Evolutionary conservation across 2,888 invertebrate species (phyloP).

Genomic region (Gerris lacustris): DNA sequence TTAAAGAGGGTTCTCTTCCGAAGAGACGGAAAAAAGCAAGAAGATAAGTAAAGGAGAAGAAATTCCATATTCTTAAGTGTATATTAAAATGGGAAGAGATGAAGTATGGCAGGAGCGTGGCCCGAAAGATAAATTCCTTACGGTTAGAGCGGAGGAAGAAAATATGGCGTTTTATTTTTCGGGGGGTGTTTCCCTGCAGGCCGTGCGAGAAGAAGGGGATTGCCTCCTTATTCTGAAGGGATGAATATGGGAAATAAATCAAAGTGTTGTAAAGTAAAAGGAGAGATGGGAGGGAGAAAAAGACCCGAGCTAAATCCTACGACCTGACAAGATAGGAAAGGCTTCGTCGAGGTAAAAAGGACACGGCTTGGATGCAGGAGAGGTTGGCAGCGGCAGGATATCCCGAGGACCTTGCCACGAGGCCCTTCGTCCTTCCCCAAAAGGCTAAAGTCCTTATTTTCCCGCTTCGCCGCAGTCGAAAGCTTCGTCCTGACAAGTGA

Average conservation of each 20-base stretch:
- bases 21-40: background rate
- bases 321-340: constrained; percentile 3
- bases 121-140: background rate
- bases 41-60: background rate
- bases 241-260: constrained; percentile 1
- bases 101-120: too few species aligned
- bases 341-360: background rate
- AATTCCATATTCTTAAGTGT: too few species aligned
- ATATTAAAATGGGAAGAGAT: too few species aligned
- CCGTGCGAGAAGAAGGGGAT: too few species aligned
- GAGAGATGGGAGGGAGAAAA: background rate
- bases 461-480: too few species aligned
- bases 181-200: background rate
- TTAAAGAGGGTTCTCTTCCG: background rate
- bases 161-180: background rate
- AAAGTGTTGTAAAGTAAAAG: background rate
- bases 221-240: background rate
- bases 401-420: background rate
- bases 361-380: background rate
- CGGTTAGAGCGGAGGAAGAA: background rate
- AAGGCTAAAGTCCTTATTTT: too few species aligned
- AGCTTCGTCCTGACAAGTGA: background rate
- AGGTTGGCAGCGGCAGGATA: background rate
- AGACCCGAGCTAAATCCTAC: background rate
- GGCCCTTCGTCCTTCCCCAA: too few species aligned